Conservation (phyloP, 2,113 vertebrate genomes). For the Plestiodon gilberti region DNA sequence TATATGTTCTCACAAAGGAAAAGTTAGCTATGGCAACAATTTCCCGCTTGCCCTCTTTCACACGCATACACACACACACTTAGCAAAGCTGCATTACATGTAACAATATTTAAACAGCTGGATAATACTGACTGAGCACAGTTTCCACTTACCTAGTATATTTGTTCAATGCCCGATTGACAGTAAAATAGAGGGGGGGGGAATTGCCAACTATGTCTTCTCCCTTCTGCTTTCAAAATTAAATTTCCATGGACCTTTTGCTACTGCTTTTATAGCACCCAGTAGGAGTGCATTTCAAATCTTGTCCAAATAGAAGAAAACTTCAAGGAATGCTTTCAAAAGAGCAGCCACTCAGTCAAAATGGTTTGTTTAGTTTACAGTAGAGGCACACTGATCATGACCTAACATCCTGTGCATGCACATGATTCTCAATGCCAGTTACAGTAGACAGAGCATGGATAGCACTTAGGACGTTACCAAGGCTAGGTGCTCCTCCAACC, state of each 20-base stretch:
- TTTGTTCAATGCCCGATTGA: conserved; percentile 2
- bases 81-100: conserved; percentile 13
- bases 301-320: neutral
- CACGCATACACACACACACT: neutral
- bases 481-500: neutral
- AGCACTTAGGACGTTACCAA: neutral
- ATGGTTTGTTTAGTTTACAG: neutral
- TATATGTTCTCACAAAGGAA: conserved; percentile 36
- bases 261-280: conserved; percentile 18
- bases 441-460: neutral
- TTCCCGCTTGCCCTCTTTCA: neutral
- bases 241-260: conserved; percentile 25
- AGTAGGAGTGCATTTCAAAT: neutral
- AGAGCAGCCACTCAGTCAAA: neutral
- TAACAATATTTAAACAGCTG: conserved; percentile 36
- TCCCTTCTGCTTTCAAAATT: conserved; percentile 3
- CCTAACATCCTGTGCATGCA: neutral
- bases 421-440: neutral
- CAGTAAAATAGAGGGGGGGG: conserved; percentile 31
- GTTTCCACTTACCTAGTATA: conserved; percentile 13
- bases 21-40: conserved; percentile 37
- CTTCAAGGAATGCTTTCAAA: conserved; percentile 5
- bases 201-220: conserved; percentile 14
- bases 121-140: neutral
- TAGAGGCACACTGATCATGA: neutral